Conservation (phyloP, 2,797 vertebrate genomes). For the Lacerta bilineata region DNA sequence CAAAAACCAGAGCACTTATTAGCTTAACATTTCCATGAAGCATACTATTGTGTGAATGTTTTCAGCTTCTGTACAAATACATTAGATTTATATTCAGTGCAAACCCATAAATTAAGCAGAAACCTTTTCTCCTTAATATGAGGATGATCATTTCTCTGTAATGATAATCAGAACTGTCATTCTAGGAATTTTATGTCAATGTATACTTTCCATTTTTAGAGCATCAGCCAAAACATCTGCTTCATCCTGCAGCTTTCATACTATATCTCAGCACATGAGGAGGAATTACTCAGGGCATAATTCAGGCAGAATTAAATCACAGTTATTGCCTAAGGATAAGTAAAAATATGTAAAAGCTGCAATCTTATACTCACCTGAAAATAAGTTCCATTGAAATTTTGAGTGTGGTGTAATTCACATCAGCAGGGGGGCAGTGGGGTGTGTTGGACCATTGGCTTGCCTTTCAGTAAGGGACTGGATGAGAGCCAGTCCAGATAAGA, state of each 20-base stretch:
- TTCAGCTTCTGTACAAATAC: neutral
- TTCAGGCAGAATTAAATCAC: too few relatives aligned
- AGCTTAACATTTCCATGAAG: neutral
- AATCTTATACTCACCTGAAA: too few relatives aligned
- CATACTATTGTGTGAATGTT: neutral
- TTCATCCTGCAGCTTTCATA: neutral
- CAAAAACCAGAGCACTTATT: neutral
- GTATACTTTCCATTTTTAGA: conserved; percentile 12
- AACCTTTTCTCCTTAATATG: neutral
- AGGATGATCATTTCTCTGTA: neutral
- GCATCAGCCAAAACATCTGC: neutral
- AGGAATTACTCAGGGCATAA: too few relatives aligned
- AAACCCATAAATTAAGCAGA: neutral
- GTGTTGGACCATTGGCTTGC: too few relatives aligned
- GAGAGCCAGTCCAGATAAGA: too few relatives aligned
- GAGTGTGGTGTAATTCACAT: too few relatives aligned
- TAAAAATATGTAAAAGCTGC: too few relatives aligned
- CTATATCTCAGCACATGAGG: neutral
- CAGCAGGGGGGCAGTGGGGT: too few relatives aligned
- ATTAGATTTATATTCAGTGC: neutral
- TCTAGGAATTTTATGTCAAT: neutral
- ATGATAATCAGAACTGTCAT: neutral
- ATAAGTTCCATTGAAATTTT: too few relatives aligned
- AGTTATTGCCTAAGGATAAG: too few relatives aligned
- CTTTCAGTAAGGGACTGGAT: too few relatives aligned